These are phyloP conservation scores for Lophochroa leadbeateri DNA, from an alignment of 2,113 vertebrate genomes.

Conservation along the genomic window DNA sequence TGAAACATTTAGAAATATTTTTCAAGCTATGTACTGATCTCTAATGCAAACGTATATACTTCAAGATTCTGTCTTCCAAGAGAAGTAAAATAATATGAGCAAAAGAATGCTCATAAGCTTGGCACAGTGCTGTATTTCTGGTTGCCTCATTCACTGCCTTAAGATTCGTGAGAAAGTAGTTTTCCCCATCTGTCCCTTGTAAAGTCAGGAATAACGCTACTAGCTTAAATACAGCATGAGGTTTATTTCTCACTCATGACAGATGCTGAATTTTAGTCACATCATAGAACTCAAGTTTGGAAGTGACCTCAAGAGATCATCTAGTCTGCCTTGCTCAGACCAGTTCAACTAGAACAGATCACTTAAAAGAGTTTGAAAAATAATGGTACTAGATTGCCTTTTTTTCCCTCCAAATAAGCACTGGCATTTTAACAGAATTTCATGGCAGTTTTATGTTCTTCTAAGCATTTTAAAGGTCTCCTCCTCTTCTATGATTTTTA, in stretches of 20 bases:
- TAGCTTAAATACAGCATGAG: not conserved
- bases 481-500: not conserved
- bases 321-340: not conserved
- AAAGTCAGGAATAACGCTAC: not conserved
- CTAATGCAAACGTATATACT: not conserved
- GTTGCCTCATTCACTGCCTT: not conserved
- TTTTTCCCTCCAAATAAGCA: not conserved
- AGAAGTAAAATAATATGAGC: not conserved
- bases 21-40: not conserved
- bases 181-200: not conserved
- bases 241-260: not conserved
- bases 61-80: not conserved
- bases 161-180: not conserved
- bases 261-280: not conserved
- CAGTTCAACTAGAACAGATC: not conserved
- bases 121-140: not conserved
- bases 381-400: not conserved
- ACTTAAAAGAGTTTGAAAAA: not conserved
- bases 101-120: not conserved
- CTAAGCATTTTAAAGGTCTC: not conserved
- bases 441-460: not conserved
- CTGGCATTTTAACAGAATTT: not conserved
- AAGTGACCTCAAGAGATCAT: not conserved
- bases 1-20: not conserved
- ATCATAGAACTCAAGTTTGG: not conserved